These are phyloP conservation scores for Lethenteron camtschaticum DNA, from an alignment of 2,113 vertebrate genomes.

Conservation along the genomic window DNA sequence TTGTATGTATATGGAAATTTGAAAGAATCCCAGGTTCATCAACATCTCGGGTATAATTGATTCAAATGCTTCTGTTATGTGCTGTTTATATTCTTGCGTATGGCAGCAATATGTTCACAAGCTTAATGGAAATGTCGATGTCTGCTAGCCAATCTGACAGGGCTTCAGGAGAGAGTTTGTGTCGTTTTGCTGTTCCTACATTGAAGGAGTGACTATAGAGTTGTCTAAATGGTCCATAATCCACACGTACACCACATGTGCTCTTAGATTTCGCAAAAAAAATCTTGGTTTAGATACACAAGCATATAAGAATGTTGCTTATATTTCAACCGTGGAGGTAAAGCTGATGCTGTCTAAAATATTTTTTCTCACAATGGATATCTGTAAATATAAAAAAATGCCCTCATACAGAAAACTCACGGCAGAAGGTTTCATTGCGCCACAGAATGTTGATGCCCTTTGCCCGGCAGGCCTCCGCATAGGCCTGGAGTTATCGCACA, in stretches of 20 bases:
- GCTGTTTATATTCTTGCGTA: too few relatives aligned
- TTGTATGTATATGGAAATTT: too few relatives aligned
- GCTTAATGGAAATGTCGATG: too few relatives aligned
- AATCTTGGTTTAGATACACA: not conserved
- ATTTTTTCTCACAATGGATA: not conserved
- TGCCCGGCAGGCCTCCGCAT: conserved; percentile 31
- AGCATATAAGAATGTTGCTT: not conserved
- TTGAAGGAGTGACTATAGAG: too few relatives aligned
- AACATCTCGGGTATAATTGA: not conserved
- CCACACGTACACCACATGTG: not conserved
- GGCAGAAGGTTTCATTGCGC: conserved; percentile 50
- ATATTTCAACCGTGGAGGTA: not conserved
- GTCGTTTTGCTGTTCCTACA: too few relatives aligned
- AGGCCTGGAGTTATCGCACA: conserved; percentile 38
- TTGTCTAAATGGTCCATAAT: not conserved
- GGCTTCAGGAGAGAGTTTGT: too few relatives aligned
- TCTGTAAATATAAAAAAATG: not conserved
- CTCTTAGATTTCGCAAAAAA: not conserved
- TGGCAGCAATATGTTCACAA: too few relatives aligned
- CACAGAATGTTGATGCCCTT: conserved; percentile 29
- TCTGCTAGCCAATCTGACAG: too few relatives aligned
- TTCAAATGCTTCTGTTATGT: too few relatives aligned
- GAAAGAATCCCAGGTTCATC: not conserved
- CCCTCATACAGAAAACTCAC: conserved; percentile 22
- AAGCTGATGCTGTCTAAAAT: too few relatives aligned